phyloP scores from a whole-genome alignment of 2,113 vertebrate genomes.

The Plecotus auritus region DNA sequence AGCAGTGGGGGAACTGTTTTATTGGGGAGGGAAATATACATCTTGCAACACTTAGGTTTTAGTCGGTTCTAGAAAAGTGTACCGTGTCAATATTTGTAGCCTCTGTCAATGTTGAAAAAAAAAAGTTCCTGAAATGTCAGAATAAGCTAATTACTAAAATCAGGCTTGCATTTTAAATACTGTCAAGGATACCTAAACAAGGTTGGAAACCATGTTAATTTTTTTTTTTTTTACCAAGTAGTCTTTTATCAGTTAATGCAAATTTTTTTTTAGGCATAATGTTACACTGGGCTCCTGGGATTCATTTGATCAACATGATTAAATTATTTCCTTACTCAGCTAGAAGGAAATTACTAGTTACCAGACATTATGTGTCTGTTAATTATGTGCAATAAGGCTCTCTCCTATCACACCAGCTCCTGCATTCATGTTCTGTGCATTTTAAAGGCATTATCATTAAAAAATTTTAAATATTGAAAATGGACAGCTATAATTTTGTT shows the following conservation, averaged over 20 bases:
- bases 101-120: constrained; percentile 52
- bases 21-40: neutral
- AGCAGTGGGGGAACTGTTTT: neutral
- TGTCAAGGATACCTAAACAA: constrained; percentile 76
- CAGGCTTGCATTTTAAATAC: constrained; percentile 69
- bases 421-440: constrained; percentile 79
- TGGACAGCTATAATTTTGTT: constrained; percentile 74
- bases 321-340: constrained; percentile 95
- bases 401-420: constrained; percentile 84
- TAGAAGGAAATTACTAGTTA: constrained; percentile 95
- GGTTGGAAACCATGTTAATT: constrained; percentile 58
- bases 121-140: constrained; percentile 53
- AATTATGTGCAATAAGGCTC: constrained; percentile 87
- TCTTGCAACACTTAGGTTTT: constrained; percentile 30
- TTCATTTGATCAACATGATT: constrained; percentile 92
- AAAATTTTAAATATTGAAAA: constrained; percentile 80
- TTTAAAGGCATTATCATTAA: constrained; percentile 81
- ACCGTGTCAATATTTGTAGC: neutral
- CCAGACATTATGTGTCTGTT: constrained; percentile 92
- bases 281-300: constrained; percentile 88
- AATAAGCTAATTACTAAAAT: constrained; percentile 73
- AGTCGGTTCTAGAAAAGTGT: constrained; percentile 19
- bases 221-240: constrained; percentile 78
- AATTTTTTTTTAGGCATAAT: constrained; percentile 84
- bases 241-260: constrained; percentile 87